Evolutionary conservation across 2,113 vertebrate species (phyloP), one percentile per base, ranked within the genome.

Genomic region (Progne subis): DNA sequence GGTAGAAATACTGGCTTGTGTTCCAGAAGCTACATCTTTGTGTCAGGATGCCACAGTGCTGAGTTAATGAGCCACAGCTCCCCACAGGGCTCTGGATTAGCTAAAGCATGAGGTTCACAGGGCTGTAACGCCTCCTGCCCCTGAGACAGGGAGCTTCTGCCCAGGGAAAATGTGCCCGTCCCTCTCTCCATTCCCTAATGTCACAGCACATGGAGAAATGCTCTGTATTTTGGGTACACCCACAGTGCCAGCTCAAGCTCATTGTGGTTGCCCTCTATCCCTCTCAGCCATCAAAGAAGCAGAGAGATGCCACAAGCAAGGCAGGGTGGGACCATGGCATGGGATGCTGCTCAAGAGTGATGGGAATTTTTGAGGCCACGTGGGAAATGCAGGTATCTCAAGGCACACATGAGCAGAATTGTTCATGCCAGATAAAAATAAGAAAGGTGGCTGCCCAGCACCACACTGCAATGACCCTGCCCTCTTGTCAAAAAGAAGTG

Each of bases 141-240:
- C 47, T 5, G 4, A 80, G 23, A 39, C 1, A 11, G n/a, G n/a
- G 43, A 61, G 7, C 8, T 91, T 77, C 50, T 86, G 43, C 29
- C 2, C 3, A 31, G 52, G 37, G 11, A 12, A 52, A 52, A 11
- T 0, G 4, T 21, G 12, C 0, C 11, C 23, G 13, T 37, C 37
- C 47, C 34, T 68, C 39, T 55, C 2, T 3, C 23, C 41, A 17
- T 39, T 21, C 29, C 57, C 31, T 44, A 9, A 26, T n/a, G 53
- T 9, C 39, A 14, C 57, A 68, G 18, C 41, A 32, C 0, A 0
- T 8, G 37, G 64, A 84, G 47, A 34, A 77, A 55, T 10, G 25
- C 19, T 53, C 67, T 37, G 26, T 28, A 6, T 29, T 76, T 37
- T 52, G 67, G 63, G 44, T 13, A 31, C 6, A 1, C 4, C 39